Evolutionary conservation across 2,113 vertebrate species (phyloP).

Genomic region (Larimichthys crocea): DNA sequence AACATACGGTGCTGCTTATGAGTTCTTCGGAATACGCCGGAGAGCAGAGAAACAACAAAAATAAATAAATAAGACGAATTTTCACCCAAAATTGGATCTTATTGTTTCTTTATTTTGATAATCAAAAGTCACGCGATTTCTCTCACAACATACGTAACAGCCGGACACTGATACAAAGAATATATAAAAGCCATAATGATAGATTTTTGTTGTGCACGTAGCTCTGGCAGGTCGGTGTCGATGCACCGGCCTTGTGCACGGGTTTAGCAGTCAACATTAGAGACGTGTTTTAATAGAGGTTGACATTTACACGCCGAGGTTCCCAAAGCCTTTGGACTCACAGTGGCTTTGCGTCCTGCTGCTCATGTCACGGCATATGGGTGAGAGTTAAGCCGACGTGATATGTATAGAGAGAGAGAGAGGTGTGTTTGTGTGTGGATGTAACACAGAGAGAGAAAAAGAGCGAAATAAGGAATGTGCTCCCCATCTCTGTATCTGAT

Average conservation of each 20-base stretch:
- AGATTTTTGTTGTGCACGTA: neutral
- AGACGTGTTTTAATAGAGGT: slow-evolving; percentile 42
- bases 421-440: slow-evolving; percentile 6
- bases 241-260: slow-evolving; percentile 20
- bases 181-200: neutral
- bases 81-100: too few relatives aligned
- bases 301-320: slow-evolving; percentile 57
- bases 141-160: neutral
- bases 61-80: too few relatives aligned
- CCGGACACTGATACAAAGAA: neutral
- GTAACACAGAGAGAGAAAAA: slow-evolving; percentile 18
- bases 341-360: slow-evolving; percentile 45
- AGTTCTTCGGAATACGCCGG: neutral
- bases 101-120: neutral
- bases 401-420: neutral
- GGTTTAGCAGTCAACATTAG: slow-evolving; percentile 34
- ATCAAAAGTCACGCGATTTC: neutral
- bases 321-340: slow-evolving; percentile 46
- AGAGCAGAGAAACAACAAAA: neutral
- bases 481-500: slow-evolving; percentile 9
- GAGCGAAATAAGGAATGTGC: slow-evolving; percentile 34
- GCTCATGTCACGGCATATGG: slow-evolving; percentile 19
- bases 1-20: too few relatives aligned
- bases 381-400: slow-evolving; percentile 32
- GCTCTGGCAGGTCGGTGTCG: slow-evolving; percentile 5